A percentile compares a stretch with the other conserved stretches of the same genome.
Conservation (phyloP, 1,140 invertebrate species). For the Penaeus indicus region DNA sequence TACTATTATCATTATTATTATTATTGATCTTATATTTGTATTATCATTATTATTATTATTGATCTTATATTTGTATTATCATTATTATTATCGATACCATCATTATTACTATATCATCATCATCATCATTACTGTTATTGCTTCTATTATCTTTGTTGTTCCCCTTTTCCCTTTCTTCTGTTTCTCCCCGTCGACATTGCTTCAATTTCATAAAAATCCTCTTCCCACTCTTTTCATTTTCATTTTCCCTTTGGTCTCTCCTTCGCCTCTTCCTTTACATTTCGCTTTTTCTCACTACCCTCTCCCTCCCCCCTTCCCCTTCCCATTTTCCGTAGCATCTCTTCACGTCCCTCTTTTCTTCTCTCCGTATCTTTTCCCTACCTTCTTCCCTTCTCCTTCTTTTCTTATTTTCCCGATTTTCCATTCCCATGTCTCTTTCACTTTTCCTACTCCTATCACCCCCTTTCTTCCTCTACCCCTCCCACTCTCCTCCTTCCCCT, state of each 20-base stretch:
- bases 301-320: neutral
- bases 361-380: neutral
- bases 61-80: no score
- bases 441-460: no score
- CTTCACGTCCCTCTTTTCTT: neutral
- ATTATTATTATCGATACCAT: no score
- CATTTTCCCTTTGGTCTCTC: neutral
- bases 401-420: neutral
- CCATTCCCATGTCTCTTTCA: no score
- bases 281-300: neutral
- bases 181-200: neutral
- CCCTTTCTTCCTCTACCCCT: no score
- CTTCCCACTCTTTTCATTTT: neutral
- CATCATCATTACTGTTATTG: no score
- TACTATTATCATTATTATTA: no score
- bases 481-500: no score
- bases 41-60: no score
- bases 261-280: neutral
- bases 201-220: neutral
- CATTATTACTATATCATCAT: no score
- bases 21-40: no score
- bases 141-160: no score
- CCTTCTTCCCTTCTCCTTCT: neutral
- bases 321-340: neutral
- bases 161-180: neutral